Evolutionary conservation across 2,113 vertebrate genomes (phyloP).

Genomic region (Misgurnus mizolepis): DNA sequence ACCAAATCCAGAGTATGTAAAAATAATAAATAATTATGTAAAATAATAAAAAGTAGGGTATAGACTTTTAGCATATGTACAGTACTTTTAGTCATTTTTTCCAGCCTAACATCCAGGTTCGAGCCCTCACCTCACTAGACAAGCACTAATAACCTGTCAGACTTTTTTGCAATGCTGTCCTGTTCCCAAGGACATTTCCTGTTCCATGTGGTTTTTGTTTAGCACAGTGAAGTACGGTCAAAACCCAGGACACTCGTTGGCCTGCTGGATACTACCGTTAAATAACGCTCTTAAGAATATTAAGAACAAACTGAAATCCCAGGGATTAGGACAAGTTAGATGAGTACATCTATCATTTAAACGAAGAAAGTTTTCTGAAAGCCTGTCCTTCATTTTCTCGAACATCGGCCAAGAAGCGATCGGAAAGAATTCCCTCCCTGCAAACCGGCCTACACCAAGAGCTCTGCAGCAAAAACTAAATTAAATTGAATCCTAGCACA

Average conservation of each 20-base stretch:
- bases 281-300: neutral
- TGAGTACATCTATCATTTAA: slow-evolving; percentile 26
- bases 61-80: neutral
- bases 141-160: slow-evolving; percentile 4
- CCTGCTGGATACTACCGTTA: neutral
- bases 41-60: no score
- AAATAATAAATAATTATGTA: no score
- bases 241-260: slow-evolving; percentile 7
- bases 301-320: slow-evolving; percentile 8
- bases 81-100: neutral
- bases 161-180: neutral
- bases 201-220: neutral
- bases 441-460: slow-evolving; percentile 39
- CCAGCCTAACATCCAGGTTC: slow-evolving; percentile 3
- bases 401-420: neutral
- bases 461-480: neutral
- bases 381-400: neutral
- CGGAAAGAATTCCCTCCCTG: slow-evolving; percentile 24
- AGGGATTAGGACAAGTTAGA: slow-evolving; percentile 14
- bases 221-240: neutral
- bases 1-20: neutral
- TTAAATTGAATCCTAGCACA: neutral
- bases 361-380: neutral
- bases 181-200: neutral
- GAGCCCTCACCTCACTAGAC: neutral